phyloP scores from a whole-genome alignment of 2,797 vertebrate genomes.

The Silurus lanzhouensis region DNA sequence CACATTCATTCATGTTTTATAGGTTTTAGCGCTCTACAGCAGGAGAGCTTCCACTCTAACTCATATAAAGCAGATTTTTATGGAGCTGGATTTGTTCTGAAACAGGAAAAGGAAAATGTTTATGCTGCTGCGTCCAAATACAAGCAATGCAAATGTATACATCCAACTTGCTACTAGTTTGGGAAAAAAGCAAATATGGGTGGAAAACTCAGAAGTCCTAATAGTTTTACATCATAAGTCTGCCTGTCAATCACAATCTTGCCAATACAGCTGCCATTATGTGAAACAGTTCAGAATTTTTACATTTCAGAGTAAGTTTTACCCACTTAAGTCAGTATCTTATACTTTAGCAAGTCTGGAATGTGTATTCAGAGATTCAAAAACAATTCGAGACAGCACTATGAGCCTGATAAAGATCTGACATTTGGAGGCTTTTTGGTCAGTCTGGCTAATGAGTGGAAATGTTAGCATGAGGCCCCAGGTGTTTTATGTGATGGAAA shows the following conservation, averaged over 20 bases:
- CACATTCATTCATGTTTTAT: no score
- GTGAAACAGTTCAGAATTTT: background rate
- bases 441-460: constrained; percentile 31
- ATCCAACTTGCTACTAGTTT: no score
- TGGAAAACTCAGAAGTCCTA: no score
- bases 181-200: no score
- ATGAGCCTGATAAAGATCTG: constrained; percentile 1
- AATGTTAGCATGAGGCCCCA: constrained; percentile 36
- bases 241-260: background rate
- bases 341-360: background rate
- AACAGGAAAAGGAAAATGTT: no score
- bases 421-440: constrained; percentile 15
- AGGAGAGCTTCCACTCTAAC: no score
- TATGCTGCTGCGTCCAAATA: no score
- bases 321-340: background rate
- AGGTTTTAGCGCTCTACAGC: no score
- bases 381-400: background rate
- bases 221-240: background rate
- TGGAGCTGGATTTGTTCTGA: no score
- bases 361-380: background rate
- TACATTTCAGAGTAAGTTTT: background rate
- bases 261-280: no score
- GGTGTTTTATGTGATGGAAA: constrained; percentile 10
- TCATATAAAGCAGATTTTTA: no score
- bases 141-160: no score